A percentile compares a stretch with the other conserved stretches of the same genome.
phyloP scores from a whole-genome alignment of 2,113 vertebrate species.

The Passer domesticus region DNA sequence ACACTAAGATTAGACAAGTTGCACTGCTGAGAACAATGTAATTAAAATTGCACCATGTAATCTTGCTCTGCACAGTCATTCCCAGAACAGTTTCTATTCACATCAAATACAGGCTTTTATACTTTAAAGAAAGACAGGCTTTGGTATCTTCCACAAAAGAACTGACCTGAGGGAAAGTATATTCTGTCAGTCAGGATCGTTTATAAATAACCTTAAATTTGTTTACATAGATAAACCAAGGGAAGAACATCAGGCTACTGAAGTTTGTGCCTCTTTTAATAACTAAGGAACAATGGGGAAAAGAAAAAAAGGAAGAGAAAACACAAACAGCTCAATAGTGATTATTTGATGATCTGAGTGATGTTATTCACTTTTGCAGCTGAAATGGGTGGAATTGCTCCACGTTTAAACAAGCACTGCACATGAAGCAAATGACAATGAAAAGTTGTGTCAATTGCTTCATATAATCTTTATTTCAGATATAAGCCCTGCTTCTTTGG shows the following conservation, averaged over 20 bases:
- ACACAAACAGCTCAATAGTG: not conserved
- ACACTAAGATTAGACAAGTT: constrained; percentile 45
- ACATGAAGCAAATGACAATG: not conserved
- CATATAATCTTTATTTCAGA: not conserved
- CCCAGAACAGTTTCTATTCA: constrained; percentile 39
- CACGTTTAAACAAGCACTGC: not conserved
- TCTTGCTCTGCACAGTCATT: constrained; percentile 37
- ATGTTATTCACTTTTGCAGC: not conserved
- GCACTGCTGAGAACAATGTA: constrained; percentile 44
- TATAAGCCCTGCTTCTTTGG: no score
- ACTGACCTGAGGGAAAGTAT: constrained; percentile 54
- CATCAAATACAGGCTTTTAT: constrained; percentile 60
- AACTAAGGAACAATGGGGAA: not conserved
- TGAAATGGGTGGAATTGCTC: not conserved
- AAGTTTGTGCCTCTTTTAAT: not conserved
- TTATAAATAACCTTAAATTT: constrained; percentile 59
- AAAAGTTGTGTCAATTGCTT: not conserved
- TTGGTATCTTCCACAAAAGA: constrained; percentile 58
- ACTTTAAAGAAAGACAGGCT: constrained; percentile 53
- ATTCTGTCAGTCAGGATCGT: constrained; percentile 59
- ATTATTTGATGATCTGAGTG: not conserved
- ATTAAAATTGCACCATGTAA: constrained; percentile 55
- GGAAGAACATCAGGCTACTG: not conserved
- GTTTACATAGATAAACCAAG: constrained; percentile 47
- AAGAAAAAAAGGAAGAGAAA: not conserved